Evolutionary conservation across 2,113 vertebrate genomes (phyloP).

Genomic region (Pampusana beccarii): DNA sequence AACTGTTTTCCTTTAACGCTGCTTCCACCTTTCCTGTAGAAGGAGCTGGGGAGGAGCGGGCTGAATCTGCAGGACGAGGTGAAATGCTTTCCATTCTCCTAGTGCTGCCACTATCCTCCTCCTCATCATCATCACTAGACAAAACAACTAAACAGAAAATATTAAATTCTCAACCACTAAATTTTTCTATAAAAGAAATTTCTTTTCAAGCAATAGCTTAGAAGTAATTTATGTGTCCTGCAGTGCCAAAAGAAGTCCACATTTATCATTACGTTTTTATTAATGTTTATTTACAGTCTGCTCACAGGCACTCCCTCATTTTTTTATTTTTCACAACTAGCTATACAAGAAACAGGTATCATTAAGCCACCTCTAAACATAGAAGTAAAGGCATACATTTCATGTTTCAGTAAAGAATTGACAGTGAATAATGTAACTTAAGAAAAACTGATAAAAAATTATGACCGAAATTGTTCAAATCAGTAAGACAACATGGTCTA

Average conservation of each 20-base stretch:
- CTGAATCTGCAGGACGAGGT: constrained; percentile 89
- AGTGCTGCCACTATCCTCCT: constrained; percentile 82
- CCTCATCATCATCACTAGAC: constrained; percentile 92
- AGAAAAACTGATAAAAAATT: neutral
- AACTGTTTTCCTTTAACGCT: constrained; percentile 83
- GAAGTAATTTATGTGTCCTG: neutral
- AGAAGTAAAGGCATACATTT: neutral
- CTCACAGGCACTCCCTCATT: neutral
- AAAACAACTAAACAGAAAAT: constrained; percentile 86
- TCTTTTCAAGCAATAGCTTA: neutral
- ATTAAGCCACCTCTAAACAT: neutral
- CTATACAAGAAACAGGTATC: neutral
- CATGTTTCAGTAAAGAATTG: neutral
- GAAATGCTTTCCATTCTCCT: constrained; percentile 88
- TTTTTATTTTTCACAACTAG: neutral
- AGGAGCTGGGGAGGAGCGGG: constrained; percentile 89
- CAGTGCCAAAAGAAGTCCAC: neutral
- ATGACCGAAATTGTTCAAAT: neutral
- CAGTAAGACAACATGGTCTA: neutral
- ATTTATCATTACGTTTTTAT: neutral
- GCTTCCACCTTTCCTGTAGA: constrained; percentile 91
- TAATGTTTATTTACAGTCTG: neutral
- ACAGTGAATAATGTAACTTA: neutral
- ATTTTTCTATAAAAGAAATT: constrained; percentile 25
- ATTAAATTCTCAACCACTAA: constrained; percentile 55